Conservation (phyloP, 2,113 vertebrate genomes). For the Percina caprodes region DNA sequence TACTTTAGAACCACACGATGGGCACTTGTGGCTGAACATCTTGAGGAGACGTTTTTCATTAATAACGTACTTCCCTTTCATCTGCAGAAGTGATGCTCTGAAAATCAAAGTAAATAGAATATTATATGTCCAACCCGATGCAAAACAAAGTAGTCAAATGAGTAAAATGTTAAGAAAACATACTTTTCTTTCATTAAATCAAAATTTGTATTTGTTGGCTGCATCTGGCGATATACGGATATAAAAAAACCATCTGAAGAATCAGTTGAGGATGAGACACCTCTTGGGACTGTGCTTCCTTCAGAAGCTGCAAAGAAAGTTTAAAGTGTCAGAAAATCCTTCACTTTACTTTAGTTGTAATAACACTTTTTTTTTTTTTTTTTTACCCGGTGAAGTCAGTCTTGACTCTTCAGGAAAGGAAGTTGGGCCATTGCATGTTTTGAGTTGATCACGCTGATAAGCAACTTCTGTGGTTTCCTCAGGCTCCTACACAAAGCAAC, state of each 20-base stretch:
- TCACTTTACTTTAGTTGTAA: not conserved
- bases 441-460: not conserved
- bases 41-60: slow-evolving; percentile 47
- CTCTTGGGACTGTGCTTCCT: not conserved
- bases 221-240: not conserved
- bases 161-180: not conserved
- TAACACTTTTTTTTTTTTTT: too few species aligned
- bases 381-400: slow-evolving; percentile 10
- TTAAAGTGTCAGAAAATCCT: not conserved
- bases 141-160: too few species aligned
- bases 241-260: not conserved
- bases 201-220: not conserved
- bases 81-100: slow-evolving; percentile 36
- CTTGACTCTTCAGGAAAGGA: not conserved
- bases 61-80: slow-evolving; percentile 39
- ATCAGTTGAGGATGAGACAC: not conserved
- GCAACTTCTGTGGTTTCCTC: slow-evolving; percentile 3
- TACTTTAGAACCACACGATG: slow-evolving; percentile 35
- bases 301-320: not conserved
- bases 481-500: slow-evolving; percentile 20
- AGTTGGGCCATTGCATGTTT: not conserved
- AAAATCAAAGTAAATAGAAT: not conserved
- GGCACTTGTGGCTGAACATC: slow-evolving; percentile 48
- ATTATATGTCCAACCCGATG: too few species aligned
- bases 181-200: slow-evolving; percentile 44